Percentiles rank a stretch among this genome's conserved stretches.
phyloP scores from a whole-genome alignment of 1,140 invertebrate species.

The Lepidurus packardi region DNA sequence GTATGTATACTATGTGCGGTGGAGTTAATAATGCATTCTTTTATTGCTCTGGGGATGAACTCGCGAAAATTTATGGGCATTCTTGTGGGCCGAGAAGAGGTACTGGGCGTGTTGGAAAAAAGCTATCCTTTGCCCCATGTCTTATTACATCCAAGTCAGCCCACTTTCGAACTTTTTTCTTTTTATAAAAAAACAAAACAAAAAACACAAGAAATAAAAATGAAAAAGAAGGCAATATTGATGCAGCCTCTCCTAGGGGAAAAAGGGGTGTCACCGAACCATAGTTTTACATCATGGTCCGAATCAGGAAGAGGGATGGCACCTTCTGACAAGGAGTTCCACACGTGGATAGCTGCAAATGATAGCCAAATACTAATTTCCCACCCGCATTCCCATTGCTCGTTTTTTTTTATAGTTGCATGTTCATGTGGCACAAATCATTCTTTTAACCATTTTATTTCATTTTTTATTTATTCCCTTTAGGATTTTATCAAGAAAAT shows the following conservation, averaged over 20 bases:
- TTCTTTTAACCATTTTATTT: not conserved
- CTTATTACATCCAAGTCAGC: conserved; percentile 21
- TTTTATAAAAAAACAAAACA: too few species aligned
- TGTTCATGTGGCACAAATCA: not conserved
- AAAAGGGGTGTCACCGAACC: conserved; percentile 2
- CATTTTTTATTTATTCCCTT: too few species aligned
- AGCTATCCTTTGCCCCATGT: conserved; percentile 1
- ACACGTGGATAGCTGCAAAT: not conserved
- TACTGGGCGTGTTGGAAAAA: conserved; percentile 18
- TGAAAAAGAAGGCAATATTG: not conserved
- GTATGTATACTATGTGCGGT: conserved; percentile 16
- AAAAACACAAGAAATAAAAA: too few species aligned
- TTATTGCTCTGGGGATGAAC: conserved; percentile 9
- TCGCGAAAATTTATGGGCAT: conserved; percentile 15
- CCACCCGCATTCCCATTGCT: not conserved
- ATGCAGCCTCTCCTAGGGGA: not conserved
- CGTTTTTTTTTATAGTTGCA: not conserved
- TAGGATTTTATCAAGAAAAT: not conserved
- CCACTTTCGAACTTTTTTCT: not conserved
- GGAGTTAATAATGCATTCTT: conserved; percentile 10
- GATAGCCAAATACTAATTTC: conserved; percentile 18
- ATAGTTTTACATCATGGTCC: conserved; percentile 10
- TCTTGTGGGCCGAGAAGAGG: conserved; percentile 14
- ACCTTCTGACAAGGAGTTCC: conserved; percentile 12
- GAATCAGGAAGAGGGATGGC: conserved; percentile 12